phyloP scores from a whole-genome alignment of 2,888 invertebrate genomes.

The Pseudeuparius sepicola region DNA sequence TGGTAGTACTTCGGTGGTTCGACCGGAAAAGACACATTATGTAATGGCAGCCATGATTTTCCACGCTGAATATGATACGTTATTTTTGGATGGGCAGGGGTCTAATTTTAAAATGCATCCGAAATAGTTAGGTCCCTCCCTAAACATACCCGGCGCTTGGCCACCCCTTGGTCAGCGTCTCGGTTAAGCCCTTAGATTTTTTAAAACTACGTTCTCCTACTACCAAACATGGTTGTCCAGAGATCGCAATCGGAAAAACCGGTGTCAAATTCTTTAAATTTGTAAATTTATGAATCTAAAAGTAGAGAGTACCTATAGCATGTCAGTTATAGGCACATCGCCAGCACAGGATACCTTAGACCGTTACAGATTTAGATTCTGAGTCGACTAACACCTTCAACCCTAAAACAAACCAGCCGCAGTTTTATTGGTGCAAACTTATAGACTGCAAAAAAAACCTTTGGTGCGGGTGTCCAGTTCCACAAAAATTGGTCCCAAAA shows the following conservation, averaged over 20 bases:
- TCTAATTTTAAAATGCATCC: conserved; percentile 33
- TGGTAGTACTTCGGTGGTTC: too few species aligned
- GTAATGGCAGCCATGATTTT: conserved; percentile 31
- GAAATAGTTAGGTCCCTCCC: too few species aligned
- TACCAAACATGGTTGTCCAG: too few species aligned
- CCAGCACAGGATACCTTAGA: conserved; percentile 36
- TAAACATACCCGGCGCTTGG: too few species aligned
- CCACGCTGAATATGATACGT: conserved; percentile 29
- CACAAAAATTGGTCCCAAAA: background rate
- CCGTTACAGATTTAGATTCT: conserved; percentile 35
- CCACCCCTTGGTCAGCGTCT: too few species aligned
- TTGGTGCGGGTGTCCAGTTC: background rate
- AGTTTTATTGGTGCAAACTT: too few species aligned
- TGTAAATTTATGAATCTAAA: conserved; percentile 31
- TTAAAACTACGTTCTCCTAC: too few species aligned
- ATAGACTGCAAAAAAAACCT: conserved; percentile 19
- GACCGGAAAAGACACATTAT: too few species aligned
- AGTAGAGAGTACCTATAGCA: conserved; percentile 35
- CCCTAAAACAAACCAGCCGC: too few species aligned
- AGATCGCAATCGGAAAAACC: too few species aligned
- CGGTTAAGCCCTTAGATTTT: too few species aligned
- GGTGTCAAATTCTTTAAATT: conserved; percentile 25
- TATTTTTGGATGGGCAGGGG: conserved; percentile 34
- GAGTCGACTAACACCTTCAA: conserved; percentile 24
- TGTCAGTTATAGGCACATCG: conserved; percentile 37